These are phyloP conservation scores for human (Homo sapiens) DNA, from an alignment of 2,113 vertebrate species.

Conservation along the genomic window DNA sequence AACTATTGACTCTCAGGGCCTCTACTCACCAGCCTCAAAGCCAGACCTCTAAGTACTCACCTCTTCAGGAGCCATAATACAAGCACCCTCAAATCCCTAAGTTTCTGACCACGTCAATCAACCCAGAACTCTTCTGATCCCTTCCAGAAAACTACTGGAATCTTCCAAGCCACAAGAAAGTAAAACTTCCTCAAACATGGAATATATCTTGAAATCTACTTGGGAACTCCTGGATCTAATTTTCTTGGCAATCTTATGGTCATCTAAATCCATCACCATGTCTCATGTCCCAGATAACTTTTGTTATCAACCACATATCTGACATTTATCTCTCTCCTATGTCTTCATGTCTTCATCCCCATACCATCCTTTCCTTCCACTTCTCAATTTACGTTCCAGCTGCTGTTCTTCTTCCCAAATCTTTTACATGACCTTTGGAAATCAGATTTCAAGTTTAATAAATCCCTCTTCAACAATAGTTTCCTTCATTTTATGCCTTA, in stretches of 20 bases:
- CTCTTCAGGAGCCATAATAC: background rate
- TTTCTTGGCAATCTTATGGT: background rate
- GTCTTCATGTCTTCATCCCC: background rate
- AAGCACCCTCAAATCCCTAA: background rate
- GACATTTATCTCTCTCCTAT: background rate
- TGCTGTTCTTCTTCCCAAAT: background rate
- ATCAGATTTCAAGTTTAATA: constrained; percentile 39
- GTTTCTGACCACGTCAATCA: background rate
- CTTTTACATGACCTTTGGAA: constrained; percentile 15
- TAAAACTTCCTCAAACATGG: background rate
- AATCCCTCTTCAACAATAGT: background rate
- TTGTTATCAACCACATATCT: background rate
- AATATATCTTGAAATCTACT: background rate
- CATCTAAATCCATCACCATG: background rate
- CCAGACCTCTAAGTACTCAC: background rate
- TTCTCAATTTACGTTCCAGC: background rate
- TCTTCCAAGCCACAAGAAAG: background rate
- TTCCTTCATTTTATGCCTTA: background rate
- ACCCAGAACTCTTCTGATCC: background rate
- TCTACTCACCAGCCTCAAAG: background rate
- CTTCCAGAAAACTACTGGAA: background rate
- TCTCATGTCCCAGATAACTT: background rate
- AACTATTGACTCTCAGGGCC: background rate
- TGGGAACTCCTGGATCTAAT: background rate
- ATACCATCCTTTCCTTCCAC: background rate